Evolutionary conservation across 2,888 invertebrate genomes (phyloP).

Genomic region (Spilosoma lubricipeda): DNA sequence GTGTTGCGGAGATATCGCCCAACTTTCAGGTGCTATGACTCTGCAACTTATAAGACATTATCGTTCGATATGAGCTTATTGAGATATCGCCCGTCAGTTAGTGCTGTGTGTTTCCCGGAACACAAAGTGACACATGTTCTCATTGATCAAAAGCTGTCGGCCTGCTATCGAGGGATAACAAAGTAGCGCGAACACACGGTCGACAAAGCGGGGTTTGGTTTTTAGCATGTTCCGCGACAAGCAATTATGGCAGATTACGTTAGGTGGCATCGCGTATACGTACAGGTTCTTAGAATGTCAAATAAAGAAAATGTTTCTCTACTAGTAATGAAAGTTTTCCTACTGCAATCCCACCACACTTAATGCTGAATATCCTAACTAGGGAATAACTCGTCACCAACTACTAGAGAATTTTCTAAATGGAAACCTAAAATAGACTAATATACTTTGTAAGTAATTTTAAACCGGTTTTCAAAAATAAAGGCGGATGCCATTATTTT

Average conservation of each 20-base stretch:
- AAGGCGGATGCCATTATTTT: too few relatives aligned
- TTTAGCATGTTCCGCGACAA: not conserved
- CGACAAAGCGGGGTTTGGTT: not conserved
- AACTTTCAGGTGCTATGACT: not conserved
- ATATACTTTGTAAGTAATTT: too few relatives aligned
- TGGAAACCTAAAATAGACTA: too few relatives aligned
- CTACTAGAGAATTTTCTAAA: too few relatives aligned
- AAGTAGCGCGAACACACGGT: not conserved
- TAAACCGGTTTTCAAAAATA: too few relatives aligned
- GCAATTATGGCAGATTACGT: not conserved
- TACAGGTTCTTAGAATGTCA: not conserved
- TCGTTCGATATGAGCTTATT: not conserved
- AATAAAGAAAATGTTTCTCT: not conserved
- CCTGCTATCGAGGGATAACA: not conserved
- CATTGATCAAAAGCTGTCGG: not conserved
- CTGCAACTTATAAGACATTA: not conserved
- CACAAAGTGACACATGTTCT: not conserved
- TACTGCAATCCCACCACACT: not conserved
- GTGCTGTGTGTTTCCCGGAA: not conserved
- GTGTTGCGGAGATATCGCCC: not conserved
- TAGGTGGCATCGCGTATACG: not conserved
- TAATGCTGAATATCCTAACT: not conserved
- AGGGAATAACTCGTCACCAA: not conserved
- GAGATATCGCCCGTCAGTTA: not conserved
- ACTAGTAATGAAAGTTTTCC: not conserved